phyloP scores from a whole-genome alignment of 2,113 vertebrate species.

The Plectropomus leopardus region DNA sequence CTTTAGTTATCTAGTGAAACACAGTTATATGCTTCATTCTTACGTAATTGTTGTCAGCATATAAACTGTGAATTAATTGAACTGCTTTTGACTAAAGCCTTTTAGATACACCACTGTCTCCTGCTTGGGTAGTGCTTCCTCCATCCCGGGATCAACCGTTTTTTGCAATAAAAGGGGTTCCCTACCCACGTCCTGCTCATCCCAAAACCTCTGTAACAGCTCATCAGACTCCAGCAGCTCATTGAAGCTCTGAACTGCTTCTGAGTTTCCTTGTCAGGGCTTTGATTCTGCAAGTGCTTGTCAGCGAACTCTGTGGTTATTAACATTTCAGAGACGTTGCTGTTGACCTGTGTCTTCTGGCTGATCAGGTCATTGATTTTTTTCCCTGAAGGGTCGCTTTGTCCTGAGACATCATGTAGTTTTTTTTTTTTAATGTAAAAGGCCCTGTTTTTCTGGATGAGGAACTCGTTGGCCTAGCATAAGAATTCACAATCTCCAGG shows the following conservation, averaged over 20 bases:
- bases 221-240: background rate
- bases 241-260: background rate
- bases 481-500: background rate
- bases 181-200: background rate
- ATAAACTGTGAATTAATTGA: too few relatives aligned
- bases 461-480: background rate
- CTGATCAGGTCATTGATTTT: background rate
- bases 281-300: background rate
- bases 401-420: background rate
- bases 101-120: background rate
- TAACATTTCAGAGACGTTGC: background rate
- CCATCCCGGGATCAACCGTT: background rate
- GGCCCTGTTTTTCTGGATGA: background rate
- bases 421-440: too few relatives aligned
- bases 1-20: background rate
- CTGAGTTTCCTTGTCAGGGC: background rate
- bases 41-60: too few relatives aligned
- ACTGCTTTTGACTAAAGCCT: too few relatives aligned
- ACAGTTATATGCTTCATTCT: too few relatives aligned
- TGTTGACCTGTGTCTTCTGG: background rate
- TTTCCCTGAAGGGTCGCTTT: background rate
- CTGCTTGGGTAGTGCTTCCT: background rate
- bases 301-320: background rate
- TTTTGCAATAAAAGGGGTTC: background rate
- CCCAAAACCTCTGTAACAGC: too few relatives aligned